A percentile compares a stretch with the other conserved stretches of the same genome.
Conservation (phyloP, 2,113 vertebrate genomes). For the Rissa tridactyla region DNA sequence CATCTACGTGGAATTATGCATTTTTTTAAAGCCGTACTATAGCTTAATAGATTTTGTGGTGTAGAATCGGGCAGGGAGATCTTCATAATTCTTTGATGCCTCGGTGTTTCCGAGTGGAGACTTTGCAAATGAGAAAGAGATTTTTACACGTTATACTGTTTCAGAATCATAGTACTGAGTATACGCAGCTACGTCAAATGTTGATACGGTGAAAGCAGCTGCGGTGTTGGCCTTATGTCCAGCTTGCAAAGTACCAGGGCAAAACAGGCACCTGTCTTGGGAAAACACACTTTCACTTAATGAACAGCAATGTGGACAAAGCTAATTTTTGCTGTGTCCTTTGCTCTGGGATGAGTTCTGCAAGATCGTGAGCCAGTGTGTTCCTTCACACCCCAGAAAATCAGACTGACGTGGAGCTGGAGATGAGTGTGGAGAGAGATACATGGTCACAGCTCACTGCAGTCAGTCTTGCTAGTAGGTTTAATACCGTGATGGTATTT, state of each 20-base stretch:
- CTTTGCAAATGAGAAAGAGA: background rate
- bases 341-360: background rate
- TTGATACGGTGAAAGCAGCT: background rate
- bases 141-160: background rate
- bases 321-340: background rate
- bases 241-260: background rate
- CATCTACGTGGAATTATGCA: background rate
- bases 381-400: background rate
- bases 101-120: background rate
- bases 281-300: background rate
- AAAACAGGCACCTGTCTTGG: background rate
- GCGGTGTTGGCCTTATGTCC: background rate
- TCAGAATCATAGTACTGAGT: background rate
- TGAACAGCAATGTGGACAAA: background rate
- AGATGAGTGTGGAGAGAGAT: background rate
- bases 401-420: background rate
- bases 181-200: background rate
- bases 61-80: background rate
- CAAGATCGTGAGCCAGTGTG: background rate
- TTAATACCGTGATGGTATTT: background rate
- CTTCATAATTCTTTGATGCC: background rate
- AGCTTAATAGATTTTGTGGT: background rate
- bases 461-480: background rate
- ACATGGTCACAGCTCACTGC: background rate
- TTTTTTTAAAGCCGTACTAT: background rate